Evolutionary conservation across 2,888 invertebrate genomes (phyloP).

Genomic region (Drosophila formosana): DNA sequence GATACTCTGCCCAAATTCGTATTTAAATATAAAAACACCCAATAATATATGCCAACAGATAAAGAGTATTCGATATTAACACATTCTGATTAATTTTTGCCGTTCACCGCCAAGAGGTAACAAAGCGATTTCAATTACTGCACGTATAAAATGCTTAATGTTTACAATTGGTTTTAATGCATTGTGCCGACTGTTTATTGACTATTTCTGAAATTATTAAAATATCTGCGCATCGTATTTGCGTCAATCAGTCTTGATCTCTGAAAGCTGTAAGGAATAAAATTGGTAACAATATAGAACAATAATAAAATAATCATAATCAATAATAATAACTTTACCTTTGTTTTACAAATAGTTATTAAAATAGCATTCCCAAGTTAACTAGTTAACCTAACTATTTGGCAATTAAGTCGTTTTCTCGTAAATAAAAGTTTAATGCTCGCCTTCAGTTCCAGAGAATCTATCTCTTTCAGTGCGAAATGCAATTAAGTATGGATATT

Average conservation of each 20-base stretch:
- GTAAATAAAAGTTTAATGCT: background rate
- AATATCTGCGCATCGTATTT: background rate
- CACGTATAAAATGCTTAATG: constrained; percentile 18
- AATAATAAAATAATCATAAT: too few relatives aligned
- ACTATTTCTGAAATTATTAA: background rate
- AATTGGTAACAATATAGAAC: too few relatives aligned
- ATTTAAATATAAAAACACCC: background rate
- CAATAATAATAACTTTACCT: too few relatives aligned
- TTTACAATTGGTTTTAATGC: constrained; percentile 33
- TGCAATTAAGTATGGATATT: constrained; percentile 49
- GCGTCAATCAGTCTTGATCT: background rate
- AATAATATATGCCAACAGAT: background rate
- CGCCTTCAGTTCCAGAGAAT: background rate
- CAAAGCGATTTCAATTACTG: constrained; percentile 47
- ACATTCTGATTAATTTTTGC: constrained; percentile 53
- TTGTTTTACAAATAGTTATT: too few relatives aligned
- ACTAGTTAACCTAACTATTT: too few relatives aligned
- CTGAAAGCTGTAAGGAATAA: too few relatives aligned
- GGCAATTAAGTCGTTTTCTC: background rate
- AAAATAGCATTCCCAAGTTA: too few relatives aligned
- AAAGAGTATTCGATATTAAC: constrained; percentile 9
- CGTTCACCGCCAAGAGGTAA: constrained; percentile 23
- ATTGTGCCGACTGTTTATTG: constrained; percentile 1
- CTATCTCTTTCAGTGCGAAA: background rate
- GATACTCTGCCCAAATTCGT: background rate